A percentile compares a stretch with the other conserved stretches of the same genome.
phyloP scores from a whole-genome alignment of 2,113 vertebrate genomes.

The Pungitius pungitius region DNA sequence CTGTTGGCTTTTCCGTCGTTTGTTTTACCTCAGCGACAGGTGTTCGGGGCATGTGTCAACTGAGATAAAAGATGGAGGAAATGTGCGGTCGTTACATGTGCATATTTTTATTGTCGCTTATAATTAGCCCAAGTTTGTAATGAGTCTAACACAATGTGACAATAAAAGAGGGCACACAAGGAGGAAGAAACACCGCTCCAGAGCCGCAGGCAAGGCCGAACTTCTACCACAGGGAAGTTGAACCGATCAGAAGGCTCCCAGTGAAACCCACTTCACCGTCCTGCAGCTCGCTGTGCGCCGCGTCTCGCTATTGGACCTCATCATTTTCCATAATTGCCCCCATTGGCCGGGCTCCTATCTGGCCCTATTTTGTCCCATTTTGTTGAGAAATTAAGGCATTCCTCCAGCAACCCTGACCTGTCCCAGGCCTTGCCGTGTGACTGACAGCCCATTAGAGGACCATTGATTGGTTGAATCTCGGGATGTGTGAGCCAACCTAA shows the following conservation, averaged over 20 bases:
- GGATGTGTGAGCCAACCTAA: slow-evolving; percentile 67
- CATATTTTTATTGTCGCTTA: not conserved
- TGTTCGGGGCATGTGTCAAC: not conserved
- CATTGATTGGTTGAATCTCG: slow-evolving; percentile 75
- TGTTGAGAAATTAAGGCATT: slow-evolving; percentile 67
- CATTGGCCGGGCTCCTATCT: slow-evolving; percentile 55
- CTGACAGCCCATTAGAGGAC: slow-evolving; percentile 73
- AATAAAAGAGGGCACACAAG: slow-evolving; percentile 24
- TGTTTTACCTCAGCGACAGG: slow-evolving; percentile 29
- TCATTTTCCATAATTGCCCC: slow-evolving; percentile 70
- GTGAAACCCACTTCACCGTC: slow-evolving; percentile 25
- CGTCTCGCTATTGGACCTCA: slow-evolving; percentile 64
- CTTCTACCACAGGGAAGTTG: slow-evolving; percentile 57
- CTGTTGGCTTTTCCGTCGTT: slow-evolving; percentile 1
- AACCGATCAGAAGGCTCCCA: slow-evolving; percentile 58
- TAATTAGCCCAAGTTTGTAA: slow-evolving; percentile 7
- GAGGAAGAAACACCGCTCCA: not conserved
- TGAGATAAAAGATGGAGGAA: slow-evolving; percentile 21
- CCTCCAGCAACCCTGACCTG: slow-evolving; percentile 72
- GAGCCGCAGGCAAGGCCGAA: slow-evolving; percentile 32
- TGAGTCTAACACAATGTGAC: not conserved
- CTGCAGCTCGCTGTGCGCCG: slow-evolving; percentile 52
- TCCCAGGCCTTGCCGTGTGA: slow-evolving; percentile 66
- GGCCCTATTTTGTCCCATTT: slow-evolving; percentile 61
- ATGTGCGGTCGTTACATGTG: not conserved